Evolutionary conservation across 1,140 invertebrate genomes (phyloP).

Genomic region (Drosophila mojavensis): DNA sequence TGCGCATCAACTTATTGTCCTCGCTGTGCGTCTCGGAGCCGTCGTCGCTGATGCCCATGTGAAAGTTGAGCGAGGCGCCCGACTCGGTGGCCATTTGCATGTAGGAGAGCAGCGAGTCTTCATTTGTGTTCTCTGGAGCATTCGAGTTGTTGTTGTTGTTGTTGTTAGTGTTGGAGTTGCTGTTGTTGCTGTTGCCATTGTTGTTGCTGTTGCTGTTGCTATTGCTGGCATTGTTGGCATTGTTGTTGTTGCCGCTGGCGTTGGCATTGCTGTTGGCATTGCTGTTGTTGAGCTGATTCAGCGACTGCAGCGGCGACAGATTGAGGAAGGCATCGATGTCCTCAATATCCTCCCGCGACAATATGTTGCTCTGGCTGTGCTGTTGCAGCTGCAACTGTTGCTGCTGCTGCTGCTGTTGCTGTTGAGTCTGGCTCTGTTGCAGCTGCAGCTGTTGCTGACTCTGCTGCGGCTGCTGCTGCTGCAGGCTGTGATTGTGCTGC

Average conservation of each 20-base stretch:
- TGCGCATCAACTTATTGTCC: slow-evolving; percentile 62
- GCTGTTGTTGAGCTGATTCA: slow-evolving; percentile 47
- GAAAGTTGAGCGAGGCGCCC: slow-evolving; percentile 74
- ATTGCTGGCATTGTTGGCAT: slow-evolving; percentile 43
- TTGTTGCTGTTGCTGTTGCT: slow-evolving; percentile 33
- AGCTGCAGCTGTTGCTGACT: slow-evolving; percentile 20
- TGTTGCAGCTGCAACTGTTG: slow-evolving; percentile 46
- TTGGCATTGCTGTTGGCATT: slow-evolving; percentile 31
- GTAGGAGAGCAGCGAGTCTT: slow-evolving; percentile 75
- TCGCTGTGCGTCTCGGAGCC: slow-evolving; percentile 69
- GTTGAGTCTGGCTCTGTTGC: slow-evolving; percentile 28
- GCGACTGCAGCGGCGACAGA: slow-evolving; percentile 67
- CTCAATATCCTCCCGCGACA: slow-evolving; percentile 69
- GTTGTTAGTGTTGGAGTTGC: slow-evolving; percentile 37
- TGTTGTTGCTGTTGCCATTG: slow-evolving; percentile 56
- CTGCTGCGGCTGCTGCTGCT: slow-evolving; percentile 42
- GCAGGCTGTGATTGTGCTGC: slow-evolving; percentile 60
- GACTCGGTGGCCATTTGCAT: slow-evolving; percentile 81
- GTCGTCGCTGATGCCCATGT: slow-evolving; percentile 79
- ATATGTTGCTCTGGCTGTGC: slow-evolving; percentile 43
- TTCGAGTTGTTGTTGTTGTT: slow-evolving; percentile 54
- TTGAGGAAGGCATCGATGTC: slow-evolving; percentile 78
- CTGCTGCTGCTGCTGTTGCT: slow-evolving; percentile 37
- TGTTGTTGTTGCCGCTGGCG: slow-evolving; percentile 22
- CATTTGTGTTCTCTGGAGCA: slow-evolving; percentile 66